Evolutionary conservation across 2,888 invertebrate genomes (phyloP), one percentile per base, ranked within the genome.

Genomic region (Lasiommata megera): DNA sequence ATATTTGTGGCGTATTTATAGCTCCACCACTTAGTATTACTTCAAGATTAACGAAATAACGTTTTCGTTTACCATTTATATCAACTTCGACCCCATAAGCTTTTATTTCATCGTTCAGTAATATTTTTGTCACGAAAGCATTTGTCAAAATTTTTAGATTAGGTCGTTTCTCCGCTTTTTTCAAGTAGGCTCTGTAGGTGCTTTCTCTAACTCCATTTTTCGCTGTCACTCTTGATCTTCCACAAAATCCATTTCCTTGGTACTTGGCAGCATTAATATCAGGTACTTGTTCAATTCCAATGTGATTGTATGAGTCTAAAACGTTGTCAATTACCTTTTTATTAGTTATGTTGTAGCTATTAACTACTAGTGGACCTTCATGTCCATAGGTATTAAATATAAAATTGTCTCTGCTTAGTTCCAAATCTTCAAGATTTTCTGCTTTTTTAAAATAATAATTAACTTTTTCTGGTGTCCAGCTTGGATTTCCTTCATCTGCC

Each of bases 401-500:
- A 0, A 47, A 9, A 7, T 61, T 60, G 64, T 78, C 65, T 31
- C 67, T 65, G 9, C 74, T 54, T 11, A 74, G 58, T 0, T 69
- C 12, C 58, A 63, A 12, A 36, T 79, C 70, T 63, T 84, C 79
- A n/a, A 80, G 67, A 60, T 0, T 95, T 76, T 93, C 90, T 0
- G 86, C 82, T 67, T 92, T 93, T 23, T 82, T 85, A n/a, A 84
- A 91, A 63, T 91, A 93, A 3, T 82, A 67, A 0, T 76, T 61
- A 1, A 92, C 88, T 11, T 90, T 82, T 34, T 88, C 70, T 65
- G 92, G 92, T 38, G 67, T 63, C 93, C 93, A 94, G 6, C 92
- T 92, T 0, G 67, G 43, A 56, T 93, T 93, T 1, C 93, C 93
- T 11, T 76, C 71, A 0, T 78, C 69, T 9, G 81, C 82, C 93